phyloP scores from a whole-genome alignment of 2,888 invertebrate species.

The Brachylomia viminalis region DNA sequence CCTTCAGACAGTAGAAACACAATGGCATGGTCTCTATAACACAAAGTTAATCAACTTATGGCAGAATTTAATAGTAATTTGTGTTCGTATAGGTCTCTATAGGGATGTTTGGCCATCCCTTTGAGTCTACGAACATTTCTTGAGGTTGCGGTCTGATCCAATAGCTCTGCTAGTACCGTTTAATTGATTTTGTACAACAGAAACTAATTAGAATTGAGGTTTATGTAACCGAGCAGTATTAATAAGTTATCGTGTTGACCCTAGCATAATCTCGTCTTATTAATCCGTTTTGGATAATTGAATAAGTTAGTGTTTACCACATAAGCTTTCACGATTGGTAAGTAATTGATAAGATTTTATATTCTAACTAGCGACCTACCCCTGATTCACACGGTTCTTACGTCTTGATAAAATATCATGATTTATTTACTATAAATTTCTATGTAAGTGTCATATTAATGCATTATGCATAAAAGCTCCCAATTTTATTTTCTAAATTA shows the following conservation, averaged over 20 bases:
- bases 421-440: too few species aligned
- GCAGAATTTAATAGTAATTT: conserved; percentile 75
- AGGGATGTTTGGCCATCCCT: conserved; percentile 78
- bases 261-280: conserved; percentile 79
- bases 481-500: too few species aligned
- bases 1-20: conserved; percentile 8
- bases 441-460: too few species aligned
- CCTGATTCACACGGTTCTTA: too few species aligned
- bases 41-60: conserved; percentile 59
- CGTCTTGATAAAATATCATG: too few species aligned
- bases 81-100: conserved; percentile 64
- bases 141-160: conserved; percentile 83
- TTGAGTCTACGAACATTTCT: conserved; percentile 83
- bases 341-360: neutral
- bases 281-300: conserved; percentile 77
- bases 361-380: too few species aligned
- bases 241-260: conserved; percentile 84
- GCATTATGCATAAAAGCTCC: too few species aligned
- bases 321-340: conserved; percentile 10
- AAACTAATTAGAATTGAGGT: conserved; percentile 89
- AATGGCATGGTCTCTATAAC: conserved; percentile 34
- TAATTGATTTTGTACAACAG: conserved; percentile 88
- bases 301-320: conserved; percentile 74
- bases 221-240: conserved; percentile 86
- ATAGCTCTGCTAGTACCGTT: conserved; percentile 84